Evolutionary conservation across 1,140 invertebrate genomes (phyloP), one percentile per base, ranked within the genome.

Genomic region (Liolophura sinensis): DNA sequence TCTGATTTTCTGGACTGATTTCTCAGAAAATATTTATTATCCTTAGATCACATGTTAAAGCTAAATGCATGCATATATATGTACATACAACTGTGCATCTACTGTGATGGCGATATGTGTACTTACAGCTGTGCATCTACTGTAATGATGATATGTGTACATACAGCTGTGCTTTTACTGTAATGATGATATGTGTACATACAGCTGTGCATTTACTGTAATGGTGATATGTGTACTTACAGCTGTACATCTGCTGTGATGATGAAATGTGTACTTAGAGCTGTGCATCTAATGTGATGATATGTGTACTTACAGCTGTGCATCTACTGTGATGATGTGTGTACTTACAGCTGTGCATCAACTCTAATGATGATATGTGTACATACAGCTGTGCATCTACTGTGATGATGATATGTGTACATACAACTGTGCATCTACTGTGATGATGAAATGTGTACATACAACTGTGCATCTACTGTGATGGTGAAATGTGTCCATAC

Each of bases 241-340:
- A 55, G 22, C 46, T 12, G 48, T 46, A 62, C 48, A 67, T 61
- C 47, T 65, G 55, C n/a, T 24, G 12, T n/a, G 18, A 61, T 61
- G 49, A 18, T 24, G 22, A 50, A 18, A 61, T 22, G 46, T 31
- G 27, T 60, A 47, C 27, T n/a, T 60, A 60, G n/a, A 60, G 25
- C 24, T 60, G 27, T 60, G 16, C 25, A 60, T 40, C n/a, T 31
- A 60, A 12, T 22, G 16, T 31, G 25, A 12, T 22, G 12, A 56
- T 56, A 56, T 56, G 25, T 56, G 25, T 56, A 56, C 20, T 22
- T 56, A 56, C 20, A 56, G 12, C 12, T 51, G 25, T 60, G 62
- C 59, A 59, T 58, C 24, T 64, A 64, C n/a, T n/a, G n/a, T n/a
- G n/a, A n/a, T n/a, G 59, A 50, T 64, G 25, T 46, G 24, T 64